phyloP scores from a whole-genome alignment of 2,113 vertebrate species.

The Psettodes erumei region DNA sequence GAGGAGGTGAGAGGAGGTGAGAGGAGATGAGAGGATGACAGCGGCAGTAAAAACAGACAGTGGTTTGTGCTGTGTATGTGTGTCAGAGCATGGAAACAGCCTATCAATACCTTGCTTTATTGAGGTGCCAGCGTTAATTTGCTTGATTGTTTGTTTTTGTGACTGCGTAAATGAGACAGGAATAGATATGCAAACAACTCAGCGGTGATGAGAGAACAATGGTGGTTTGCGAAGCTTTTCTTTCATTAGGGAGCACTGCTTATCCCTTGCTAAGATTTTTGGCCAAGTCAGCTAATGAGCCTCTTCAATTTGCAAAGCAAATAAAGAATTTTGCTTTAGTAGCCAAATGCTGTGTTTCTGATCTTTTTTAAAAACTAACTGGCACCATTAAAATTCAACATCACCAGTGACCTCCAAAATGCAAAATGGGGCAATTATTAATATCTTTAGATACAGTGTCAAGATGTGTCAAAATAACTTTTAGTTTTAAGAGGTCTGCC shows the following conservation, averaged over 20 bases:
- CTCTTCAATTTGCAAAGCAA: conserved; percentile 32
- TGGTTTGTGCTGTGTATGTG: conserved; percentile 20
- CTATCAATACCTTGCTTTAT: conserved; percentile 77
- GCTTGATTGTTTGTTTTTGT: conserved; percentile 64
- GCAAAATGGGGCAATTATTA: too few species aligned
- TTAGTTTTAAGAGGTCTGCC: not conserved
- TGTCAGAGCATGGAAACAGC: conserved; percentile 45
- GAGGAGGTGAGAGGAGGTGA: too few species aligned
- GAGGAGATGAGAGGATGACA: conserved; percentile 54
- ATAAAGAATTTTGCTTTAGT: conserved; percentile 17
- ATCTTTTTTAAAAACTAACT: conserved; percentile 15
- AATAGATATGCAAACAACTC: conserved; percentile 73
- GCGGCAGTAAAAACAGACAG: conserved; percentile 50
- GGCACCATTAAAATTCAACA: not conserved
- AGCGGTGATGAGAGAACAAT: conserved; percentile 71
- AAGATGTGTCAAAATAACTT: not conserved
- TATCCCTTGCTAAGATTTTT: conserved; percentile 27
- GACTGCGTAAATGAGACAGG: conserved; percentile 66
- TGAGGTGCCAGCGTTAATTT: conserved; percentile 73
- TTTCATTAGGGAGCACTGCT: conserved; percentile 39
- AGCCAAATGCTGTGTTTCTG: not conserved
- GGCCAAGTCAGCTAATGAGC: conserved; percentile 33
- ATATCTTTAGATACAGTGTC: too few species aligned
- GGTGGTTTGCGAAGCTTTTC: conserved; percentile 53
- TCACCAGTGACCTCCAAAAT: conserved; percentile 2